Evolutionary conservation across 2,888 invertebrate genomes (phyloP), one percentile per base, ranked within the genome.

Genomic region (Cancer borealis): DNA sequence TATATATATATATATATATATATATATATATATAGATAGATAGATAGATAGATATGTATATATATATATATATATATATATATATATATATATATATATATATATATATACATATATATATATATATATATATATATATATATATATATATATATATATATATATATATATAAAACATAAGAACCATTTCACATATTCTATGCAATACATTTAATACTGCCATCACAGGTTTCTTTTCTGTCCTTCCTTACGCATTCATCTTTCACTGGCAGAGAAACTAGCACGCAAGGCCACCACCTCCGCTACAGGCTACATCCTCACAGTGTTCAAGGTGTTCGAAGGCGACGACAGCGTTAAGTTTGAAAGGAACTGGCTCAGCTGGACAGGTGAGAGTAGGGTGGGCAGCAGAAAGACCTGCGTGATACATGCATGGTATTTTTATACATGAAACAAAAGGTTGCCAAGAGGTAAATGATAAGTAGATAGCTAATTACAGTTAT

Each of bases 281-380:
- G 66, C 88, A n/a, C 92, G 98, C 96, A 98, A 98, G 96, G 96
- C 96, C 84, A 98, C 98, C 96, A 98, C 98, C 93, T 97, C 98
- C 95, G 97, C 98, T 96, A 98, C 99, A 47, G 99, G 98, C 91
- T 99, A 98, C 96, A 98, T 99, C 96, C 98, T 99, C 96, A 98
- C 98, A 96, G 98, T 99, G 96, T 99, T 98, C 97, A 98, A 98
- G 97, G 99, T 99, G 45, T 99, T 99, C 97, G 98, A 99, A 97
- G 99, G 99, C 73, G 99, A 99, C 96, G 99, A 99, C 96, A 98
- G 98, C 92, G 98, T 99, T 96, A 98, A 98, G 96, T 98, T 99
- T 96, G 99, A 99, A 97, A 97, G 98, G 96, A 99, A 99, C 97
- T 99, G 99, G 99, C 97, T 99, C 30, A 98, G 98, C 96, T 99